These are phyloP conservation scores for Phalacrocorax carbo DNA, from an alignment of 2,113 vertebrate species.

Conservation along the genomic window DNA sequence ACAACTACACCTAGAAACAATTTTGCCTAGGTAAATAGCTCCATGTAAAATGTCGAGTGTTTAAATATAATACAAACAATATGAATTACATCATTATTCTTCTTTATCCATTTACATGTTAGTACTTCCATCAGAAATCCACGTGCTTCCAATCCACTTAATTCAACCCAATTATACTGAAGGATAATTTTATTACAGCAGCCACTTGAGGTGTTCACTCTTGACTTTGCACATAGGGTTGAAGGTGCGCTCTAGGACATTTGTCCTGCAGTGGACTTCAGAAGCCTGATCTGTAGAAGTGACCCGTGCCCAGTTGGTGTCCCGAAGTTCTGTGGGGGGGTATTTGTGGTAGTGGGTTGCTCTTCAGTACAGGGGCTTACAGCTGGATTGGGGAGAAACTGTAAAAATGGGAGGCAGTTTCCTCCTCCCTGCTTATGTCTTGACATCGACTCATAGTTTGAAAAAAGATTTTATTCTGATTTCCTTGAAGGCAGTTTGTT, in stretches of 20 bases:
- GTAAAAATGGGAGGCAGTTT: not conserved
- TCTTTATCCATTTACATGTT: not conserved
- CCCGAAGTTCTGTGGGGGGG: not conserved
- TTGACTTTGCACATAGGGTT: not conserved
- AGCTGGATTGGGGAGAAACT: not conserved
- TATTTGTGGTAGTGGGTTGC: not conserved
- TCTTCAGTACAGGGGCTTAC: not conserved
- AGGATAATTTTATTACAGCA: not conserved
- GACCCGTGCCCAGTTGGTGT: rapidly evolving
- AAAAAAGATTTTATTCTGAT: not conserved
- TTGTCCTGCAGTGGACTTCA: not conserved
- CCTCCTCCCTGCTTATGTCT: not conserved
- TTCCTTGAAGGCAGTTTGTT: not conserved
- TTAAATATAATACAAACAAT: not conserved
- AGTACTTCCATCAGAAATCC: not conserved
- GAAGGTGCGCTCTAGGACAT: not conserved
- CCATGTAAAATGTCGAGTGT: not conserved
- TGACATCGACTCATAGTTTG: rapidly evolving
- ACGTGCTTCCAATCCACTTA: not conserved
- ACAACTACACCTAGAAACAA: not conserved
- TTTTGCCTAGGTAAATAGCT: not conserved
- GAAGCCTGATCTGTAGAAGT: not conserved
- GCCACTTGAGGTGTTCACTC: not conserved
- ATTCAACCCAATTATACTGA: not conserved
- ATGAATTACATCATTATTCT: not conserved